These are phyloP conservation scores for Passerina amoena DNA, from an alignment of 2,113 vertebrate species.

Conservation along the genomic window DNA sequence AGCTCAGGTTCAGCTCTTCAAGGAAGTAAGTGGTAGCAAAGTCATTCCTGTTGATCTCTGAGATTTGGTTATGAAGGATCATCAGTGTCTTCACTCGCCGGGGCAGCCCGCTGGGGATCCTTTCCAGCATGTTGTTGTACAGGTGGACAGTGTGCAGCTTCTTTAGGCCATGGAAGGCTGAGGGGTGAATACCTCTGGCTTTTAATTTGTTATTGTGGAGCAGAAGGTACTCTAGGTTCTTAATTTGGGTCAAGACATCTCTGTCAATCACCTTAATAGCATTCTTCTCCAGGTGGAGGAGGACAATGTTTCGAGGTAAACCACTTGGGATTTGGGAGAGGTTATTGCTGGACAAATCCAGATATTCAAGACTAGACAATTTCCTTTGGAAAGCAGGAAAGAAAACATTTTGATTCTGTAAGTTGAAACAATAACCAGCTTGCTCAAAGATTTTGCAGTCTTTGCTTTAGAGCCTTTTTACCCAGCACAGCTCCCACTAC, in stretches of 20 bases:
- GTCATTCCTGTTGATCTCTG: conserved; percentile 90
- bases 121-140: conserved; percentile 94
- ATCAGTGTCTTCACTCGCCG: conserved; percentile 93
- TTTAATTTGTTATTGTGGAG: conserved; percentile 94
- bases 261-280: conserved; percentile 83
- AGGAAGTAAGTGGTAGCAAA: conserved; percentile 88
- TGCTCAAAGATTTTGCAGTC: background rate
- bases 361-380: conserved; percentile 89
- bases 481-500: background rate
- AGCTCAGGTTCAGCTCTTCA: conserved; percentile 95
- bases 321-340: conserved; percentile 87
- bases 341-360: conserved; percentile 98
- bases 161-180: conserved; percentile 93
- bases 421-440: background rate
- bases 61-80: conserved; percentile 92
- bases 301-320: conserved; percentile 88
- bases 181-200: conserved; percentile 85
- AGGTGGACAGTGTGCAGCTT: conserved; percentile 95
- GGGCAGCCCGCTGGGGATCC: conserved; percentile 89
- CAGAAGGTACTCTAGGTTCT: conserved; percentile 92
- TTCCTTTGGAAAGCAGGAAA: conserved; percentile 76
- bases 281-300: conserved; percentile 96
- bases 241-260: conserved; percentile 84
- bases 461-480: background rate
- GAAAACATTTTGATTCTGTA: conserved; percentile 26